Evolutionary conservation across 2,113 vertebrate genomes (phyloP).

Genomic region (Xyliphius kryptos): DNA sequence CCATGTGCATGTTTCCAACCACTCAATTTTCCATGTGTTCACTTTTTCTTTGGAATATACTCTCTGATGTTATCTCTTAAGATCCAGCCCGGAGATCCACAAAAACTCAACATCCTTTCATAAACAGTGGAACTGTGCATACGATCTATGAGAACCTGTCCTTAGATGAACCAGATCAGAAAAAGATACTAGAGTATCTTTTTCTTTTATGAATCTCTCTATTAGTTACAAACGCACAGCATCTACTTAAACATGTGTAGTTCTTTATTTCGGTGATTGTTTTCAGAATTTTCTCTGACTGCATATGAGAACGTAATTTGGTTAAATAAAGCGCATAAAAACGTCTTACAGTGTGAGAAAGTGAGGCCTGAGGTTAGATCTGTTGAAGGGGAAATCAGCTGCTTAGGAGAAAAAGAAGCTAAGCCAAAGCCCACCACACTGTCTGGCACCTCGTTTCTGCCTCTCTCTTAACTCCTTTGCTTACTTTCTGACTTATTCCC

Average conservation of each 20-base stretch:
- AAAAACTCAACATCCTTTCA: not conserved
- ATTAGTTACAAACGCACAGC: too few relatives aligned
- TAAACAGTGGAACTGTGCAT: not conserved
- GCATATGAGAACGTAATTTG: too few relatives aligned
- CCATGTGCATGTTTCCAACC: conserved; percentile 61
- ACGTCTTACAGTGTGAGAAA: conserved; percentile 8
- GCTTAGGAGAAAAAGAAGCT: conserved; percentile 36
- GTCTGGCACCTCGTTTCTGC: conserved; percentile 31
- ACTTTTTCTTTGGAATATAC: conserved; percentile 38
- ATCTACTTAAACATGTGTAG: too few relatives aligned
- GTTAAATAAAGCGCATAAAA: too few relatives aligned
- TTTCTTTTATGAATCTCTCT: conserved; percentile 25
- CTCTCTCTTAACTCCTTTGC: conserved; percentile 9
- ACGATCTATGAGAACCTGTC: conserved; percentile 34
- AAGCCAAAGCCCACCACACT: conserved; percentile 36
- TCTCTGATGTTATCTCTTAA: conserved; percentile 43
- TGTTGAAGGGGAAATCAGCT: conserved; percentile 37
- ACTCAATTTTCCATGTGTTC: conserved; percentile 55
- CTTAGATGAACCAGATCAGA: conserved; percentile 29
- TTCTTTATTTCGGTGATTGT: too few relatives aligned
- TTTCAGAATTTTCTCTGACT: too few relatives aligned
- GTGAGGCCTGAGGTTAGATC: conserved; percentile 31
- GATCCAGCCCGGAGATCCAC: not conserved
- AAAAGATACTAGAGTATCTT: too few relatives aligned
- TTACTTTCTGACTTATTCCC: conserved; percentile 10